Evolutionary conservation across 2,797 vertebrate species (phyloP).

Genomic region (Yasuhikotakia modesta): DNA sequence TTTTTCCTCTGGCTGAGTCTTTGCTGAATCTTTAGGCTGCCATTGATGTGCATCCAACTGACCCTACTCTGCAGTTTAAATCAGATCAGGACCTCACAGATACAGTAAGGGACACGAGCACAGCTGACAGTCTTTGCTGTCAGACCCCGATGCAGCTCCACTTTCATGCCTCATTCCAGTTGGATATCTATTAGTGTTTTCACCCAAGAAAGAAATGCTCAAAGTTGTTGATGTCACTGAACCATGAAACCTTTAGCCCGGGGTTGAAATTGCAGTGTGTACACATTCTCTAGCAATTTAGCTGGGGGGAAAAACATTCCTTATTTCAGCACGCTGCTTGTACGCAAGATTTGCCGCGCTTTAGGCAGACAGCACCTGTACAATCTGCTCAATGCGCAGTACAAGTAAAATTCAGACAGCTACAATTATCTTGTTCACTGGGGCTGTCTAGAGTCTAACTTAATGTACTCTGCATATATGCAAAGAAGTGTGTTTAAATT

Average conservation of each 20-base stretch:
- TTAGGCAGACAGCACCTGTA: conserved; percentile 69
- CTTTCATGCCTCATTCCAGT: conserved; percentile 18
- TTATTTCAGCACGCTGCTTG: conserved; percentile 80
- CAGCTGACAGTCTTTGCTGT: conserved; percentile 41
- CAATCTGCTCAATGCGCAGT: conserved; percentile 68
- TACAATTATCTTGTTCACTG: conserved; percentile 63
- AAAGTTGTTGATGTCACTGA: conserved; percentile 80
- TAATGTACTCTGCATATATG: conserved; percentile 55
- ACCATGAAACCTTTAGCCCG: conserved; percentile 81
- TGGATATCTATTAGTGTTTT: conserved; percentile 13
- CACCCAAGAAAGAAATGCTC: conserved; percentile 58
- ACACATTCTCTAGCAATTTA: conserved; percentile 80
- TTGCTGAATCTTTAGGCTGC: not conserved
- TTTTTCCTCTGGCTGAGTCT: no score
- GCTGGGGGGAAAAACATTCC: conserved; percentile 86
- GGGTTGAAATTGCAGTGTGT: conserved; percentile 81
- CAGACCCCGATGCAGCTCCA: conserved; percentile 6
- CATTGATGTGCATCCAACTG: not conserved
- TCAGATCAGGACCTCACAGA: conserved; percentile 46
- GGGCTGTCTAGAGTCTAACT: conserved; percentile 43
- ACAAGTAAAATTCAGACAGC: conserved; percentile 67
- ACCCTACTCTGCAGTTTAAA: conserved; percentile 13
- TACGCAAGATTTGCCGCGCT: conserved; percentile 78
- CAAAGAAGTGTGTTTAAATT: conserved; percentile 24
- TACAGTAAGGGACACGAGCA: not conserved